Percentiles rank a stretch among this genome's conserved stretches.
Evolutionary conservation across 2,888 invertebrate species (phyloP).

Genomic region (Camptogramma bilineatum): DNA sequence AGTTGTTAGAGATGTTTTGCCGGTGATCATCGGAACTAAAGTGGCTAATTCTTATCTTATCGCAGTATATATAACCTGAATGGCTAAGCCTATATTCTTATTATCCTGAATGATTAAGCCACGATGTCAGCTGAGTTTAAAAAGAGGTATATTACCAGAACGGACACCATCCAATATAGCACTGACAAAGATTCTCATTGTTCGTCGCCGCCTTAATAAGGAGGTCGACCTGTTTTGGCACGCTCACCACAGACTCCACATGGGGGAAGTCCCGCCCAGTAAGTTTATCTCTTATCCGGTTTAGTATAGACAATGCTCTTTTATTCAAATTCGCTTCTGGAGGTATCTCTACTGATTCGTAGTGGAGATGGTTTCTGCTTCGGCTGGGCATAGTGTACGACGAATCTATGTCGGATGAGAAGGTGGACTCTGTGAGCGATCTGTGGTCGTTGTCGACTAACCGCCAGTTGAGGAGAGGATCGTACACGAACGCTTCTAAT

Average conservation of each 20-base stretch:
- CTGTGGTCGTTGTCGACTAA: slow-evolving; percentile 82
- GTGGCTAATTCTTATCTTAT: too few species aligned
- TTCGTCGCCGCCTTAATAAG: slow-evolving; percentile 98
- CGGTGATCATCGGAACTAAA: too few species aligned
- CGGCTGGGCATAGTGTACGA: slow-evolving; percentile 73
- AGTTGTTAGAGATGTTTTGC: too few species aligned
- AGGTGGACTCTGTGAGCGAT: slow-evolving; percentile 72
- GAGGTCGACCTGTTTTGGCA: slow-evolving; percentile 96
- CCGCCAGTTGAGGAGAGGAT: slow-evolving; percentile 98
- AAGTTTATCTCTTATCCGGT: slow-evolving; percentile 96
- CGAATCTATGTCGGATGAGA: slow-evolving; percentile 75
- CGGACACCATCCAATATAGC: slow-evolving; percentile 99
- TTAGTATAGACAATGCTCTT: slow-evolving; percentile 96
- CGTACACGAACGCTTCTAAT: slow-evolving; percentile 99
- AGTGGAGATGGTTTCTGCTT: slow-evolving; percentile 70
- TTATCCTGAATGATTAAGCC: too few species aligned
- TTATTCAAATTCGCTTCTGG: slow-evolving; percentile 94
- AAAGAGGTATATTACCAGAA: slow-evolving; percentile 85
- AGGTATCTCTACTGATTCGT: slow-evolving; percentile 77
- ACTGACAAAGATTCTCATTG: slow-evolving; percentile 99
- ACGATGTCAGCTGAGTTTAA: background rate
- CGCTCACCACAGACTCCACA: slow-evolving; percentile 90
- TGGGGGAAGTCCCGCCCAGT: slow-evolving; percentile 96
- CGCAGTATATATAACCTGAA: too few species aligned
- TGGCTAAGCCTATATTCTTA: too few species aligned